Base-by-base conservation (phyloP, 1,140 invertebrate genomes). In the Dendroctonus ponderosae region DNA sequence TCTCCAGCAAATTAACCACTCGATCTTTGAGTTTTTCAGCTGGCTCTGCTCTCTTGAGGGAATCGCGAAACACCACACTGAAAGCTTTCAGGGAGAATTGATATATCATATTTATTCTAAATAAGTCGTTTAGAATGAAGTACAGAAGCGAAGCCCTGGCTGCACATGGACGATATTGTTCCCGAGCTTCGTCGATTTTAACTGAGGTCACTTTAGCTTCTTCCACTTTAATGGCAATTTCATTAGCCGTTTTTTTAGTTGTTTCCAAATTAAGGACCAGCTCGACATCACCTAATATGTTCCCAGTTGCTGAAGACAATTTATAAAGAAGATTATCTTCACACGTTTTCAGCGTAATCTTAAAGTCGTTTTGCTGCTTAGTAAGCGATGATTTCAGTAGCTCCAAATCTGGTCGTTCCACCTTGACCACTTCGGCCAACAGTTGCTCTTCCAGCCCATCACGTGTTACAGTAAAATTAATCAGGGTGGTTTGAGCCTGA, bases 21-120 rank as follows among this genome's bases (percentile, higher is more conserved):
- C 94, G 79, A n/a, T 84, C 80, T 53, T 85, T 83, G 0, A 96
- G 80, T 2, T 82, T 83, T 11, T 94, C 89, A 3, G 86, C 83
- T 5, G 82, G 77, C 43, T 86, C 84, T 0, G 93, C 88, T 66
- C 82, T 84, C 15, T 84, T 81, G 54, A 98, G 88, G 0, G 94
- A 93, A 74, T 93, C 92, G 72, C 91, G 89, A 80, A 98, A 98
- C 0, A 97, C 94, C 4, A 92, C 89, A 71, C 89, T 95, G 80
- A 96, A 97, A 0, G 95, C 93, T 80, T 97, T 97, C 40, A 98
- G 77, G 0, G 94, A 97, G 81, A 98, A 98, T 75, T 97, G 94
- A 79, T 98, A 98, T 71, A 98, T 93, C 52, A 91, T 92, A 80
- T 97, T 96, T 66, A 98, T 97, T 79, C 94, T 95, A 79, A 89